phyloP scores from a whole-genome alignment of 2,888 invertebrate species.

The Ceraclea dissimilis region DNA sequence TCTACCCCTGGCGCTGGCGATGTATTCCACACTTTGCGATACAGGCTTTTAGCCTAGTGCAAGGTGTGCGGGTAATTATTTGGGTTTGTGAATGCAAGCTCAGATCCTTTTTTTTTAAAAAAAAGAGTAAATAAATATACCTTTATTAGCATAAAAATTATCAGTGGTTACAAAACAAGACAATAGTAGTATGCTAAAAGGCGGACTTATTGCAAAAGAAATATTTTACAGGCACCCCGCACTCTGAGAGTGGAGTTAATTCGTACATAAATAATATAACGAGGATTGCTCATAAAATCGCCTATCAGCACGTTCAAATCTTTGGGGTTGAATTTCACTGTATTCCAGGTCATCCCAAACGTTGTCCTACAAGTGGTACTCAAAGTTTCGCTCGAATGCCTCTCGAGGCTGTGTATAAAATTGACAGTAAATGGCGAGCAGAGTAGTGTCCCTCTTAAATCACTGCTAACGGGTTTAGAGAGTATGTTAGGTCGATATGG shows the following conservation, averaged over 20 bases:
- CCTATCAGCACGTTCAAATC: slow-evolving; percentile 28
- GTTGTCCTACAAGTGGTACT: slow-evolving; percentile 12
- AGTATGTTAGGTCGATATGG: not conserved
- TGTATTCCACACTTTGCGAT: no score
- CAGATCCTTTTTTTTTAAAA: no score
- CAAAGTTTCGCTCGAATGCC: slow-evolving; percentile 10
- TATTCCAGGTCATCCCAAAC: not conserved
- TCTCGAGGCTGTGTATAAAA: slow-evolving; percentile 9
- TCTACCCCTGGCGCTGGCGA: no score
- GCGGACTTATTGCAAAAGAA: no score
- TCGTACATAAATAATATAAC: not conserved
- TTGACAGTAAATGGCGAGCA: slow-evolving; percentile 5
- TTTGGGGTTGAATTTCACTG: not conserved
- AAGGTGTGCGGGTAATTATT: no score
- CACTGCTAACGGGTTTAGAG: not conserved
- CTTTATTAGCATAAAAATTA: no score
- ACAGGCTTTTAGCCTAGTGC: no score
- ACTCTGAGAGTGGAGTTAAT: not conserved
- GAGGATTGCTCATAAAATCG: not conserved
- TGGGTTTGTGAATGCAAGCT: no score
- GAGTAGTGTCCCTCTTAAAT: slow-evolving; percentile 5
- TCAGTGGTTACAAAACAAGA: no score
- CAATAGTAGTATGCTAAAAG: no score
- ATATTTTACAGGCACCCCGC: no score
- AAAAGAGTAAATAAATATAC: no score